A percentile compares a stretch with the other conserved stretches of the same genome.
phyloP scores from a whole-genome alignment of 1,140 invertebrate species.

The Meloidogyne exigua region DNA sequence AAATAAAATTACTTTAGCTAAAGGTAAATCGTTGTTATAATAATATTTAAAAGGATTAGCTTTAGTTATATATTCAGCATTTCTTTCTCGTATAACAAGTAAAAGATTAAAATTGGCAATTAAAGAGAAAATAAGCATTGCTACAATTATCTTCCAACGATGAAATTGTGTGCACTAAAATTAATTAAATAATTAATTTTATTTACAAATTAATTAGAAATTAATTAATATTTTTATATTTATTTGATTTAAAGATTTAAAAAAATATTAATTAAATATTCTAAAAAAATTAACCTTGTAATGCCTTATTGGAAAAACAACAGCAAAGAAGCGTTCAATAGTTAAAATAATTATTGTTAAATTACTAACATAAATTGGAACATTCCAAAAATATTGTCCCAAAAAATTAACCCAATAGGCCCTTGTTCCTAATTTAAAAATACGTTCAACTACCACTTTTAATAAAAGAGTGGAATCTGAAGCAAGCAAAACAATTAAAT shows the following conservation, averaged over 20 bases:
- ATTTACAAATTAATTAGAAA: too few relatives aligned
- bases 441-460: conserved; percentile 7
- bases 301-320: conserved; percentile 18
- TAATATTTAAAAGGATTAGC: conserved; percentile 1
- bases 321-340: conserved; percentile 21
- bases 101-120: conserved; percentile 14
- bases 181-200: background rate
- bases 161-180: background rate
- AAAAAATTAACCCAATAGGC: conserved; percentile 8
- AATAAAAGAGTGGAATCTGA: conserved; percentile 19
- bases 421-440: conserved; percentile 11
- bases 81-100: conserved; percentile 2
- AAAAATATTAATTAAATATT: background rate
- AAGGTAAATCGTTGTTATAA: conserved; percentile 6
- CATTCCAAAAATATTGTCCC: conserved; percentile 19
- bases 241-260: too few relatives aligned
- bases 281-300: too few relatives aligned
- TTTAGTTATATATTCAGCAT: background rate
- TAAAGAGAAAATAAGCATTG: background rate
- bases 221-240: too few relatives aligned
- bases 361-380: conserved; percentile 20
- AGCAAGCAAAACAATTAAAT: conserved; percentile 13
- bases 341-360: conserved; percentile 14
- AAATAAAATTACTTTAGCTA: background rate
- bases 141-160: conserved; percentile 12